Base-by-base conservation (phyloP, 2,113 vertebrate species). In the Toxotes chatareus region DNA sequence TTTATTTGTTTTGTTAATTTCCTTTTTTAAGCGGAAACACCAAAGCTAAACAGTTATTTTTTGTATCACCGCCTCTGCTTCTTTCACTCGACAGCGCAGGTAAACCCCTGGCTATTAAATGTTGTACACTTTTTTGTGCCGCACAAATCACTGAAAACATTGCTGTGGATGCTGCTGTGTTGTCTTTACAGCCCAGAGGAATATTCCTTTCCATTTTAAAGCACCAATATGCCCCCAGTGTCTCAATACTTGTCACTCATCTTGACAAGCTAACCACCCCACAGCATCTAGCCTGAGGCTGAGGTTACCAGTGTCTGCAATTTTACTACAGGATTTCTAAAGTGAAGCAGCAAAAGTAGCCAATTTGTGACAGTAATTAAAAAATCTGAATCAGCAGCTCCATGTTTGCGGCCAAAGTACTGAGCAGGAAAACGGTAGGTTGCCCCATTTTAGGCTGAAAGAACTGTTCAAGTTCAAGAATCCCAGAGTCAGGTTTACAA, bases 161-260 rank as follows among this genome's bases (percentile, higher is more conserved):
- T 38, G 68, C 16, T 14, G 3, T 70, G 27, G 8, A 27, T 31
- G 36, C 6, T 19, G 4, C 1, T 0, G 17, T 36, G 12, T 34
- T 65, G 32, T 64, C 57, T 63, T 65, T 31, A 10, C n/a, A 8
- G 46, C 65, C 60, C 60, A 36, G 34, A 46, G 64, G 57, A n/a
- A 55, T 49, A 31, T 69, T 68, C 57, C 16, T 67, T 31, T 47
- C 53, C n/a, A 40, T 55, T 68, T 74, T 63, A 53, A 56, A 46
- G 60, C 60, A 34, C 32, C n/a, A n/a, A 12, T 23, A 59, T 78
- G 65, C n/a, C 8, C 16, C 16, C 11, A 46, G 12, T 67, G 77
- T 69, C 49, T 59, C 46, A 74, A 46, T 51, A 53, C 51, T 49
- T 56, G 53, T 76, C 42, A 67, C 14, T 66, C n/a, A 76, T 68